Base-by-base conservation (phyloP, 2,888 invertebrate genomes). In the Dugesia japonica region DNA sequence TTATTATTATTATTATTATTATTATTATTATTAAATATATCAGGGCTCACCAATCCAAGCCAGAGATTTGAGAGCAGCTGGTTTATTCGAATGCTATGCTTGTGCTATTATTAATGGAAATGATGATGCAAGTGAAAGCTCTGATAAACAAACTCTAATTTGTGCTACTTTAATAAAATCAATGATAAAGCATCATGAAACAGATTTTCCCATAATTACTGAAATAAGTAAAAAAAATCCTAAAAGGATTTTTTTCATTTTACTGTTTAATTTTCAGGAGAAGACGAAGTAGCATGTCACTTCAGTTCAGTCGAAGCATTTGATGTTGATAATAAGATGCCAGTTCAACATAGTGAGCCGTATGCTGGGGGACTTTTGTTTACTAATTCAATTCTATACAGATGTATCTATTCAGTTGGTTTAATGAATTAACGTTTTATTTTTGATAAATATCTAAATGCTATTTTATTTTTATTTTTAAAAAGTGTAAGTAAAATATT, bases 301-400 rank as follows among this genome's bases (percentile, higher is more conserved):
- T 73, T 73, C n/a, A 73, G 73, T 27, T 26, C 73, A 26, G n/a
- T 26, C n/a, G n/a, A 26, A 13, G 73, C 26, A n/a, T 28, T n/a
- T 13, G 17, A 13, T 26, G 7, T 27, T 26, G 73, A 73, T 73
- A 31, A 28, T 7, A 31, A 20, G n/a, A 26, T 73, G n/a, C 28
- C 73, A 13, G 31, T 73, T 17, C 73, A 73, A 26, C 28, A 73
- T n/a, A 73, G 27, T 26, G 73, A 73, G n/a, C 73, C 73, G n/a
- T 73, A 73, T 26, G 73, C 73, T 27, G 17, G 73, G 26, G 73
- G 73, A 13, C 9, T 27, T 17, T 7, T 73, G 7, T 73, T 73
- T n/a, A 28, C 73, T 9, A 31, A 31, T 7, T 73, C 73, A 9
- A 38, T 38, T 17, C 17, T 38, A 38, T 38, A 38, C 38, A 38